These are phyloP conservation scores for Epinotia brunnichana DNA, from an alignment of 2,888 invertebrate genomes.

Conservation along the genomic window DNA sequence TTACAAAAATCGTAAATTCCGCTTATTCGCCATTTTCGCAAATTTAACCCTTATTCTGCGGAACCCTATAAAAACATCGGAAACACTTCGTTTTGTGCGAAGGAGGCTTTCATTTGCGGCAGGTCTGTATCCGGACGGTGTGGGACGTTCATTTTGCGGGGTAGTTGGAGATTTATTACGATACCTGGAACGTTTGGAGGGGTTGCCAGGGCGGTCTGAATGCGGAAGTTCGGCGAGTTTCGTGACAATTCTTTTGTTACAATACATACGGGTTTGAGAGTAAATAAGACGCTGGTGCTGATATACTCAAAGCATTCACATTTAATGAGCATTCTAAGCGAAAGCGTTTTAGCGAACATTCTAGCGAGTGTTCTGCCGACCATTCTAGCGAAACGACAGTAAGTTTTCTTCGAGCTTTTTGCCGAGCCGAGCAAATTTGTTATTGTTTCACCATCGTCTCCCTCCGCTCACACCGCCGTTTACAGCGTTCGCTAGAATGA, in stretches of 20 bases:
- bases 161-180: background rate
- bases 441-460: no score
- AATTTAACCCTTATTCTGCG: background rate
- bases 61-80: conserved; percentile 50
- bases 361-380: no score
- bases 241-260: background rate
- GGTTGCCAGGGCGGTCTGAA: background rate
- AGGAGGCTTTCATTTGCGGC: conserved; percentile 54
- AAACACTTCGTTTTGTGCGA: conserved; percentile 54
- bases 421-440: no score
- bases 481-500: no score
- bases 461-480: no score
- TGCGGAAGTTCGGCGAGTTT: background rate
- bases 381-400: no score
- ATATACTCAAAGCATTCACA: no score
- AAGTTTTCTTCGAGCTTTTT: no score
- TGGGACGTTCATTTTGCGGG: conserved; percentile 44
- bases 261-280: no score
- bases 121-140: conserved; percentile 48
- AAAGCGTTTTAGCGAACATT: no score
- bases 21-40: background rate
- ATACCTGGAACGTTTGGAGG: conserved; percentile 1
- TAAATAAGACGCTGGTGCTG: no score
- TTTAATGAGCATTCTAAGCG: no score
- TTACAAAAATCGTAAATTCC: background rate